phyloP scores from a whole-genome alignment of 1,140 invertebrate genomes.

The Tetragonula clypearis region DNA sequence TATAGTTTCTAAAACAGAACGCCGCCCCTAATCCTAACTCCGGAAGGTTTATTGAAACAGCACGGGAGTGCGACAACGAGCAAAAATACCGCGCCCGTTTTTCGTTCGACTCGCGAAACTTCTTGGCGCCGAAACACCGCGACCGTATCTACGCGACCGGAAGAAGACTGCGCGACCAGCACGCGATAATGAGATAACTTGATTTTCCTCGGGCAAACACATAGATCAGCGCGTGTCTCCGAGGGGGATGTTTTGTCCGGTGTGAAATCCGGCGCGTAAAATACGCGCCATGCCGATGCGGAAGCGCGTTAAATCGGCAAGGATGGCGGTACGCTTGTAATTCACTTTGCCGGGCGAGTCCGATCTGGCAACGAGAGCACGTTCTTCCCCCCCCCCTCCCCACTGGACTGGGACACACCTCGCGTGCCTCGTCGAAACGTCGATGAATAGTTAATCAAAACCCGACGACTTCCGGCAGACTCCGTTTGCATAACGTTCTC shows the following conservation, averaged over 20 bases:
- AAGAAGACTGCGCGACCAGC: constrained; percentile 15
- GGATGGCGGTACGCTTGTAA: constrained; percentile 38
- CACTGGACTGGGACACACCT: neutral
- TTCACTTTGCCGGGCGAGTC: constrained; percentile 50
- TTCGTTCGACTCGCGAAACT: constrained; percentile 29
- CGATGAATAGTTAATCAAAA: constrained; percentile 39
- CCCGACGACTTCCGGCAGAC: constrained; percentile 6
- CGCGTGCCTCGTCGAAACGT: constrained; percentile 19
- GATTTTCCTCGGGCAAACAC: constrained; percentile 64
- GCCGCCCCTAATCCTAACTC: neutral
- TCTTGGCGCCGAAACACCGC: constrained; percentile 62
- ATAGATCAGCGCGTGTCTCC: constrained; percentile 56
- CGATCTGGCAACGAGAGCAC: constrained; percentile 23
- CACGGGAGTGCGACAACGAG: neutral
- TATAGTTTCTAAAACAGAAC: neutral
- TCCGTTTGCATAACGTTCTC: constrained; percentile 27
- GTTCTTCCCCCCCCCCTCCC: too few relatives aligned
- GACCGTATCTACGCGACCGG: constrained; percentile 10
- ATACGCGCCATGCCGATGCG: constrained; percentile 49
- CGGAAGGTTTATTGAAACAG: neutral
- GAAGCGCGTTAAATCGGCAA: constrained; percentile 42
- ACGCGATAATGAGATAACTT: constrained; percentile 68
- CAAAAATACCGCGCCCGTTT: neutral
- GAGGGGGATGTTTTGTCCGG: constrained; percentile 1
- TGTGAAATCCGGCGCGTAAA: constrained; percentile 54